Percentiles rank a stretch among this genome's conserved stretches.
phyloP scores from a whole-genome alignment of 2,797 vertebrate species.

The Tokudaia tokunoshimensis region DNA sequence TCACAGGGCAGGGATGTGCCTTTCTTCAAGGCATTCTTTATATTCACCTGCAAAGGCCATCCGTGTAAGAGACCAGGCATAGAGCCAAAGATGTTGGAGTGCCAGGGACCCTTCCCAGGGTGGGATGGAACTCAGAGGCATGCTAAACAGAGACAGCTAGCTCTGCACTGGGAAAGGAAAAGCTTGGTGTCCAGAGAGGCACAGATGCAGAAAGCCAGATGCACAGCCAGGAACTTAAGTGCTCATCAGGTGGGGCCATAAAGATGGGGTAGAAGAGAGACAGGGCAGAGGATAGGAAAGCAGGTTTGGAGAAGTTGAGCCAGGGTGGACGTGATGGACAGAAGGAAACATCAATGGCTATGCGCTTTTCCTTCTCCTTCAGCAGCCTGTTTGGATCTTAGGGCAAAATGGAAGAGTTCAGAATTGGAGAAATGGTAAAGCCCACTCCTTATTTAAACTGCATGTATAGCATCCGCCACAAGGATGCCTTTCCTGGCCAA shows the following conservation, averaged over 20 bases:
- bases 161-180: not conserved
- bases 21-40: not conserved
- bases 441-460: not conserved
- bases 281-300: not conserved
- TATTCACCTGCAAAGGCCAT: not conserved
- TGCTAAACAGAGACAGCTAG: not conserved
- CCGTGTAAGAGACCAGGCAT: not conserved
- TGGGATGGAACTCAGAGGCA: not conserved
- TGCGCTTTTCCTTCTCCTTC: not conserved
- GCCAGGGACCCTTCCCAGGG: not conserved
- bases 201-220: not conserved
- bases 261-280: not conserved
- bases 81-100: not conserved
- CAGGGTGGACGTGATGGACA: not conserved
- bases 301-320: not conserved
- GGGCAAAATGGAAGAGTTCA: not conserved
- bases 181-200: not conserved
- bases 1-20: not conserved
- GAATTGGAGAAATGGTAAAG: too few species aligned
- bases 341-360: not conserved
- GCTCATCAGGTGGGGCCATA: not conserved
- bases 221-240: not conserved
- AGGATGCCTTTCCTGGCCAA: not conserved
- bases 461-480: rapidly evolving
- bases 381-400: not conserved